A percentile compares a stretch with the other conserved stretches of the same genome.
Conservation (phyloP, 2,797 vertebrate species). For the Phalanger gymnotis region DNA sequence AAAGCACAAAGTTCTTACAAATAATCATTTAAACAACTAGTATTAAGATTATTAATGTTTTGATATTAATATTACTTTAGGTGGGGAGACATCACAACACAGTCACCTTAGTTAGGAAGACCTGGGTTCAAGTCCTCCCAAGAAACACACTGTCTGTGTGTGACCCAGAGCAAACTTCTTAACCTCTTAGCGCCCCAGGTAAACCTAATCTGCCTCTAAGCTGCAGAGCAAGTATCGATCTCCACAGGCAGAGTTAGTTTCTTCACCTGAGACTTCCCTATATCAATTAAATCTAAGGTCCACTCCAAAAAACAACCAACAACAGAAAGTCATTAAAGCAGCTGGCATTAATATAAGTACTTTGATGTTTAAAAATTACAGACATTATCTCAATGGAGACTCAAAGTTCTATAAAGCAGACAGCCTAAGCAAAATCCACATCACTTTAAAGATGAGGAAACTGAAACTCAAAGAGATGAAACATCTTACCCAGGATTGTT, state of each 20-base stretch:
- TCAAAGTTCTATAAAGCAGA: neutral
- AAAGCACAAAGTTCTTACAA: neutral
- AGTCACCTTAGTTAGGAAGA: neutral
- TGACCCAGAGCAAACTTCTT: neutral
- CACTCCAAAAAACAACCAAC: neutral
- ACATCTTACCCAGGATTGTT: neutral
- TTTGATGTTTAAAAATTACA: neutral
- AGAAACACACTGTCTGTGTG: neutral
- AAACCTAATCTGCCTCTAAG: neutral
- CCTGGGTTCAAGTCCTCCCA: neutral
- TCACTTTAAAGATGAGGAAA: neutral
- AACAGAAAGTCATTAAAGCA: neutral
- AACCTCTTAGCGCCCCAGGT: neutral
- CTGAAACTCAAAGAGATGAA: neutral
- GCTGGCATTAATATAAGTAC: neutral
- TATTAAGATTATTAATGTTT: neutral
- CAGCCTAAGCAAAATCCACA: neutral
- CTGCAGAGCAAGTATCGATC: too few relatives aligned
- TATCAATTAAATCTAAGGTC: neutral
- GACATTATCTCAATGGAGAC: neutral
- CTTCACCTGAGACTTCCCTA: neutral
- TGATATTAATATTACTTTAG: neutral
- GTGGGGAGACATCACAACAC: too few relatives aligned
- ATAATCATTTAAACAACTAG: neutral
- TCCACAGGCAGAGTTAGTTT: neutral